phyloP scores from a whole-genome alignment of 2,113 vertebrate species.

The Platysteira castanea region DNA sequence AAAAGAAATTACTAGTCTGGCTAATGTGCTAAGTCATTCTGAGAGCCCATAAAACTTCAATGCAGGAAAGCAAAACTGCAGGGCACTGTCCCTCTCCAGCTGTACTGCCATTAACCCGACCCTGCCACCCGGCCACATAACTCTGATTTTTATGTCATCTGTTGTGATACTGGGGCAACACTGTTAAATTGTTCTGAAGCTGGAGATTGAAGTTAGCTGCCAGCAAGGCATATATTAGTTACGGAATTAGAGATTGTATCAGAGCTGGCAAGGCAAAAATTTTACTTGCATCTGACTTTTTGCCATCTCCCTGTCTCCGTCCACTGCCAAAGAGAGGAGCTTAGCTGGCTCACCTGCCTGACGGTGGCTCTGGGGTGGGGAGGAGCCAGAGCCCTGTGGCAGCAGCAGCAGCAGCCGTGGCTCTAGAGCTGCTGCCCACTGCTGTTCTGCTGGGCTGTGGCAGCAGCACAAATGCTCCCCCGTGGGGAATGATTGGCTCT shows the following conservation, averaged over 20 bases:
- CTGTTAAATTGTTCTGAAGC: neutral
- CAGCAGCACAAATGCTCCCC: neutral
- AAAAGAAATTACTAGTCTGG: conserved; percentile 26
- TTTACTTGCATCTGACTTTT: neutral
- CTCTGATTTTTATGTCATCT: neutral
- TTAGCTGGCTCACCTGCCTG: neutral
- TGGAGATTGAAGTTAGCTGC: neutral
- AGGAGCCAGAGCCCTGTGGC: neutral
- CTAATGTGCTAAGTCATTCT: conserved; percentile 10
- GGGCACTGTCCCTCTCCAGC: neutral
- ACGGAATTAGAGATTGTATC: neutral
- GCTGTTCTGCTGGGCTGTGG: neutral
- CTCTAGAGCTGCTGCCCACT: neutral
- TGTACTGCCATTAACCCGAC: neutral
- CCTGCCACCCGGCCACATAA: neutral
- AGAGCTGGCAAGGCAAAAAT: neutral
- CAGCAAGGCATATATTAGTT: neutral
- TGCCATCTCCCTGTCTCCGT: neutral
- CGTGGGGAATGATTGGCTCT: neutral
- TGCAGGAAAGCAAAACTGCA: neutral
- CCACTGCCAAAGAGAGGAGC: neutral
- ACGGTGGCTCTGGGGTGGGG: neutral
- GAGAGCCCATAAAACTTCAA: neutral
- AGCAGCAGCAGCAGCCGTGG: neutral
- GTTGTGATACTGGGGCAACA: neutral